Evolutionary conservation across 53 echinoderm and acorn worm species (phyloP), one percentile per base, ranked within the genome.

Genomic region (Hippasteria phrygiana): DNA sequence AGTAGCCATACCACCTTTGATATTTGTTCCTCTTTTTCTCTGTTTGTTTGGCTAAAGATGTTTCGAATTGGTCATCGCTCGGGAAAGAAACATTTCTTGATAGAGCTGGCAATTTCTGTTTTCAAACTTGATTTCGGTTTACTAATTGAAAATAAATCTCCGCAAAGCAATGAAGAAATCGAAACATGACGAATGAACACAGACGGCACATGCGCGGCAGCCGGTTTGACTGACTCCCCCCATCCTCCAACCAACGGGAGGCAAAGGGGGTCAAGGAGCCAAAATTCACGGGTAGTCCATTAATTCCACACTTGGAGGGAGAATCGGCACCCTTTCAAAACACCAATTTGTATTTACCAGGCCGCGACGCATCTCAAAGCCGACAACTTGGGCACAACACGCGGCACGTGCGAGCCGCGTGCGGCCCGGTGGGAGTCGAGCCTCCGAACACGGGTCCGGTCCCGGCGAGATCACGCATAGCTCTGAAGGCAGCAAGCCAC

Each of bases 321-420:
- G 67, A 66, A 83, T 39, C 40, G 38, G 79, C 79, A 55, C 79
- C 55, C 59, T 39, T 24, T 36, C 54, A 55, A 78, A 33, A 29
- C 78, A 54, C 55, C 56, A 11, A 27, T 22, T 46, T 35, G 43
- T 67, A 34, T 54, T 83, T 48, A 65, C 46, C 83, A 31, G 51
- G 69, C 42, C 71, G 69, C 70, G 69, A 3, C 35, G 69, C 37
- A 37, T 48, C 51, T 71, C 32, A 18, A 47, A 41, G 71, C 70
- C 43, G 85, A 43, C 70, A 35, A 70, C 69, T 36, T 18, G 8
- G 34, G 24, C 85, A 64, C 64, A 48, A 70, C 71, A 31, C 51
- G 33, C 85, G 85, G 85, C 85, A 50, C 85, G 71, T 64, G 69
- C 55, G 18, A 22, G 71, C 46, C 85, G 85, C 85, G 71, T 85